Base-by-base conservation (phyloP, 1,140 invertebrate genomes). In the Cotesia chilonis region DNA sequence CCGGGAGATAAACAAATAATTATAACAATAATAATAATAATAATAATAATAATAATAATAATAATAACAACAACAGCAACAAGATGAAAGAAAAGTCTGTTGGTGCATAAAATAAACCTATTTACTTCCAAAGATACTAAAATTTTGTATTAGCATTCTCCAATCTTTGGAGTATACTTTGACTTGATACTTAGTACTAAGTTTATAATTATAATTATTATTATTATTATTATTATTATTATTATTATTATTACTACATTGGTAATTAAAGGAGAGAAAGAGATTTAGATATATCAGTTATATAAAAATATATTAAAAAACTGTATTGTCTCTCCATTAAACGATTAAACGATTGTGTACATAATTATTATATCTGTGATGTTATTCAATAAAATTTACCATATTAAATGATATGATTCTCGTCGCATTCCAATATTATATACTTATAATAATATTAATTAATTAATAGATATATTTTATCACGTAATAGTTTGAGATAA, bases 291-390 rank as follows among this genome's bases (percentile, higher is more conserved):
- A 36, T 28, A 28, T 28, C 28, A 36, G 17, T 20, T 28, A 4
- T 59, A 17, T 20, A 59, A 59, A 20, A 28, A 4, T 59, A 4
- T 59, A 17, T 20, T 28, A 35, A 20, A 28, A 17, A 59, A 20
- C 17, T 59, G 20, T 55, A 20, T 59, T 20, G 9, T 28, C 20
- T 28, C 20, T 59, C 60, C 71, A 47, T 41, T 61, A 74, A 68
- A 79, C 78, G 77, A 47, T 41, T 61, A 74, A 68, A 79, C 78
- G 77, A 81, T 77, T 81, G 78, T 83, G 81, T 83, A 83, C 81
- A 83, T 83, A 82, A 82, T 83, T 83, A 83, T 83, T 82, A 79
- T 84, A 84, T 84, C 83, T 84, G 83, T 84, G 83, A 84, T 84
- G 82, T 84, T 84, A 84, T 81, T 80, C 79, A 84, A 83, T 84